Evolutionary conservation across 1,140 invertebrate genomes (phyloP).

Genomic region (Calliphora vicina): DNA sequence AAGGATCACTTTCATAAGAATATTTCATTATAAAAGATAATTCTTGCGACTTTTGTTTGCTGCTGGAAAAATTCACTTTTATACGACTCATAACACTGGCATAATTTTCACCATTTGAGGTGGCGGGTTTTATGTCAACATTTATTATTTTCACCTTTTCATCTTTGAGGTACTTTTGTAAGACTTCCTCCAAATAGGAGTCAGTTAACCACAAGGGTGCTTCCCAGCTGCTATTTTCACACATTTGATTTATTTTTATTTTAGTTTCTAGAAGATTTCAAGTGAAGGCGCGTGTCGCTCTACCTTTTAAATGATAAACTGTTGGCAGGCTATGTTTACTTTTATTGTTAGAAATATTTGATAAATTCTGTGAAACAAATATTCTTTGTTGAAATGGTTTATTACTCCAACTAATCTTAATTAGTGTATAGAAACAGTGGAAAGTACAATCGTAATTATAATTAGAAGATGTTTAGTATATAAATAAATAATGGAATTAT

Average conservation of each 20-base stretch:
- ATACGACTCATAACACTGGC: constrained; percentile 59
- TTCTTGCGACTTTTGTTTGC: constrained; percentile 37
- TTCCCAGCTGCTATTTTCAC: constrained; percentile 22
- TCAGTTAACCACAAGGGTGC: constrained; percentile 53
- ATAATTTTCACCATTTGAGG: constrained; percentile 59
- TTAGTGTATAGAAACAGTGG: too few species aligned
- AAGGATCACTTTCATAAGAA: constrained; percentile 53
- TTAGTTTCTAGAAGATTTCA: neutral
- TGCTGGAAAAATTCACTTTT: constrained; percentile 41
- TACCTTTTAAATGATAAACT: neutral
- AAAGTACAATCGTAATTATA: too few species aligned
- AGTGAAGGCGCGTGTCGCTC: neutral
- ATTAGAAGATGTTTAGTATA: too few species aligned
- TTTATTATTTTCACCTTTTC: constrained; percentile 41
- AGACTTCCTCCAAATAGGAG: constrained; percentile 49
- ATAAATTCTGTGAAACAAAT: neutral
- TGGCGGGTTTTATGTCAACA: constrained; percentile 54
- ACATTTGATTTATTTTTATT: constrained; percentile 23
- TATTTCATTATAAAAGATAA: constrained; percentile 56
- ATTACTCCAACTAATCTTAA: neutral
- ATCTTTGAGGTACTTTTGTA: constrained; percentile 48
- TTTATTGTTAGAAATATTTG: neutral
- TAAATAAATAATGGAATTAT: too few species aligned
- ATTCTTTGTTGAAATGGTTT: neutral
- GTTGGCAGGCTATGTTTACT: neutral